Base-by-base conservation (phyloP, 2,797 vertebrate genomes). In the Decapterus maruadsi region DNA sequence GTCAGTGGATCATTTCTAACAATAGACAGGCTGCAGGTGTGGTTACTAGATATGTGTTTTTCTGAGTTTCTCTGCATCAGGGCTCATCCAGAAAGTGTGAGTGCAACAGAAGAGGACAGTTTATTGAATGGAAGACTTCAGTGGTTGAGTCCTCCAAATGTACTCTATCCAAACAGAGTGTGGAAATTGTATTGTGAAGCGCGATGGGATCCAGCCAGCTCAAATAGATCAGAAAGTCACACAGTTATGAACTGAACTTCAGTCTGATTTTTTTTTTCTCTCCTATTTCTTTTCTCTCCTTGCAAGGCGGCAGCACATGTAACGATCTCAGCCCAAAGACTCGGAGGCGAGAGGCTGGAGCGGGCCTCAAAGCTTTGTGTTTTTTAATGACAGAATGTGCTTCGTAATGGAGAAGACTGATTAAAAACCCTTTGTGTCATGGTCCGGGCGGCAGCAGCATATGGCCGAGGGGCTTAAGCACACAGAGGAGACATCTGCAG, bases 331-430 rank as follows among this genome's bases (percentile, higher is more conserved):
- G 62, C 67, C 58, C 34, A 29, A 38, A 59, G 50, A 59, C 71
- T 78, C 26, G 40, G 67, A 81, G 61, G 56, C 12, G n/a, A 73
- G 48, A 40, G 22, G 70, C 75, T 75, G 4, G 3, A 57, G 54
- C 53, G 2, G 57, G 68, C 60, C 75, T 83, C 70, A 80, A 66
- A 89, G 77, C 82, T 43, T 65, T 11, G 58, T 59, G 40, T 68
- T 61, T 80, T 77, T 86, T 81, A 90, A 86, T 85, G 83, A 76
- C 83, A 70, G 84, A 84, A 87, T 84, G 76, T 83, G 90, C 87
- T 82, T 78, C 48, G 77, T 91, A 87, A 87, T 74, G 56, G 82
- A 88, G 88, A 85, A 53, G 59, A 62, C 79, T 90, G 92, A 93
- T 93, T 92, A 89, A 89, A 90, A 84, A 31, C 66, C 65, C 69